phyloP scores from a whole-genome alignment of 2,888 invertebrate genomes.

The Oscheius sp. region DNA sequence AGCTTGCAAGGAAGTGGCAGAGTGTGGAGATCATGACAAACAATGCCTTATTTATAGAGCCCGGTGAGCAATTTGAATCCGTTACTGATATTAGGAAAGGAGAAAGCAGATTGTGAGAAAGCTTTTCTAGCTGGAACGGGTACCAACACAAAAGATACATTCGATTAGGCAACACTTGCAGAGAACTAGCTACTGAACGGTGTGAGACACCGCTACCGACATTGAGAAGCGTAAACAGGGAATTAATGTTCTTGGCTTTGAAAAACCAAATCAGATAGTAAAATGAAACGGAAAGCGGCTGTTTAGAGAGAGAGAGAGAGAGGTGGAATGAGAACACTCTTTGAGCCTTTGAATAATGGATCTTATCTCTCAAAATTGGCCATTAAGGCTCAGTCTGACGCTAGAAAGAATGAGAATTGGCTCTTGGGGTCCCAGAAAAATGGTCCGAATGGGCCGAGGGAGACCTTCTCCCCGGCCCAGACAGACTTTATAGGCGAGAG shows the following conservation, averaged over 20 bases:
- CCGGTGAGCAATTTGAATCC: background rate
- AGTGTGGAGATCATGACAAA: constrained; percentile 8
- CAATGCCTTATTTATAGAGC: background rate
- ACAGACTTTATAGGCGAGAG: constrained; percentile 3
- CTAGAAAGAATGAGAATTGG: background rate
- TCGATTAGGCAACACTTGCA: background rate
- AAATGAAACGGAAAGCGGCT: too few species aligned
- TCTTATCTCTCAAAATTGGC: background rate
- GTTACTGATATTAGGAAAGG: background rate
- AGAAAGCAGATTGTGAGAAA: background rate
- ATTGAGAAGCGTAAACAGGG: too few species aligned
- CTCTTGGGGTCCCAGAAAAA: background rate
- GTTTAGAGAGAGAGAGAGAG: background rate
- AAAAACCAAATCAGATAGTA: too few species aligned
- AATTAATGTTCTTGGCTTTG: too few species aligned
- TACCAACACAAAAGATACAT: too few species aligned
- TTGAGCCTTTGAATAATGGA: background rate
- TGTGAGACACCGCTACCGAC: too few species aligned
- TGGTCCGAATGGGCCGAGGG: background rate
- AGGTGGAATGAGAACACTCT: background rate
- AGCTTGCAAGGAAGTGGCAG: background rate
- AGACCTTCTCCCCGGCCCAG: background rate
- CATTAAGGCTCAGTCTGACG: background rate
- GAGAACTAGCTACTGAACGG: background rate
- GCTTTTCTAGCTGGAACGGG: background rate